Conservation (phyloP, 2,113 vertebrate species). For the Lamprotornis superbus region DNA sequence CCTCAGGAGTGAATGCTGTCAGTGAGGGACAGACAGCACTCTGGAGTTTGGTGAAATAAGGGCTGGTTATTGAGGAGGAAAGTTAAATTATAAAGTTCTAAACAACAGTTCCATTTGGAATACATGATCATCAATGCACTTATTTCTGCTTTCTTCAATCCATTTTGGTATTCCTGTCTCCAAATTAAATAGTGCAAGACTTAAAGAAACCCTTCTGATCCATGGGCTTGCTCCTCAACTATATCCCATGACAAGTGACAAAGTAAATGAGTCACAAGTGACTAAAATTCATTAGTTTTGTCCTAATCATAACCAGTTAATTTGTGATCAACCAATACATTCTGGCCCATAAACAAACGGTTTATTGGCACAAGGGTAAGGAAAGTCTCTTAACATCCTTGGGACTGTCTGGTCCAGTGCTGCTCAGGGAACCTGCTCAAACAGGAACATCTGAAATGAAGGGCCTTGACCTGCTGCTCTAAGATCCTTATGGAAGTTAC, state of each 20-base stretch:
- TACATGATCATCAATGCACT: fast-evolving
- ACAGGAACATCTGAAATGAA: not conserved
- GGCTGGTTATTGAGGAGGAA: not conserved
- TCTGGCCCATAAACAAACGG: not conserved
- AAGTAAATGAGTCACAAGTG: not conserved
- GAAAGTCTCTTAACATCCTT: not conserved
- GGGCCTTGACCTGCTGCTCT: not conserved
- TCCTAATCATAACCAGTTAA: not conserved
- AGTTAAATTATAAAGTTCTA: not conserved
- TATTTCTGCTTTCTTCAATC: not conserved
- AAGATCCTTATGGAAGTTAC: not conserved
- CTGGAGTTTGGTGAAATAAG: not conserved
- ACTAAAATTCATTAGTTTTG: not conserved
- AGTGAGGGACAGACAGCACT: not conserved
- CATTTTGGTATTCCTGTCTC: not conserved
- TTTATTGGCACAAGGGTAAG: not conserved
- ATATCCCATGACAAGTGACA: not conserved
- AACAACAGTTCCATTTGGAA: not conserved
- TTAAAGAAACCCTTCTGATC: not conserved
- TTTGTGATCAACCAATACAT: not conserved
- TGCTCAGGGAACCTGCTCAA: not conserved
- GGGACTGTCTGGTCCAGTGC: not conserved
- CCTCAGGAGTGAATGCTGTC: not conserved
- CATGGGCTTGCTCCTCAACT: not conserved
- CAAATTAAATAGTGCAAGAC: not conserved